phyloP scores from a whole-genome alignment of 2,113 vertebrate species.

The Cyprinus carpio region DNA sequence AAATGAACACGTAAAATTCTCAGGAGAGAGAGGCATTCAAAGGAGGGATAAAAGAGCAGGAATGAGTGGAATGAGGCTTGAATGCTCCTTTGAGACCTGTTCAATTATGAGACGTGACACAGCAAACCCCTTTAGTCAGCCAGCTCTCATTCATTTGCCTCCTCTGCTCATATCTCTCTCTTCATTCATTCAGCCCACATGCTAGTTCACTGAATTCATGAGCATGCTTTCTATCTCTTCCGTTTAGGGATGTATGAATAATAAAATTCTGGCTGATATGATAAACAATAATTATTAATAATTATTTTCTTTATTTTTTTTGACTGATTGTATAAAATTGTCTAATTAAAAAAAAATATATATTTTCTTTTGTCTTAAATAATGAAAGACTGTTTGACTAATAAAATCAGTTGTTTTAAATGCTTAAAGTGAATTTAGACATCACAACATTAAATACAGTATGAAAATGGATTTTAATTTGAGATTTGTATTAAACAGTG shows the following conservation, averaged over 20 bases:
- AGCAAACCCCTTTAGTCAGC: slow-evolving; percentile 39
- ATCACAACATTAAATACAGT: not conserved
- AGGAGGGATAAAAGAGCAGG: not conserved
- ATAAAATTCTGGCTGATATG: not conserved
- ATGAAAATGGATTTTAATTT: not conserved
- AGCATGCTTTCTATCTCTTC: not conserved
- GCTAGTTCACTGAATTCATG: not conserved
- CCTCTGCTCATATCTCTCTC: not conserved
- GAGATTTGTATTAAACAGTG: not conserved
- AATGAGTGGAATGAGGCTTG: slow-evolving; percentile 55
- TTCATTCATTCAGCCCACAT: slow-evolving; percentile 7
- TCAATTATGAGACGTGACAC: slow-evolving; percentile 54
- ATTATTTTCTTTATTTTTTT: too few relatives aligned
- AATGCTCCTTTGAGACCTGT: slow-evolving; percentile 16
- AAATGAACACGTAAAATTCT: not conserved
- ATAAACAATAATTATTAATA: not conserved
- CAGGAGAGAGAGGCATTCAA: not conserved
- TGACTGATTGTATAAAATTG: too few relatives aligned
- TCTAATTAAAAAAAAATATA: too few relatives aligned
- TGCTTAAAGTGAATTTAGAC: not conserved
- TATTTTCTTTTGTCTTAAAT: not conserved
- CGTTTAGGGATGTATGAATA: not conserved
- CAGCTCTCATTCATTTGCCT: slow-evolving; percentile 1
- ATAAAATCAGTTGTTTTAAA: not conserved
- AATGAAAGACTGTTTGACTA: too few relatives aligned